phyloP scores from a whole-genome alignment of 2,888 invertebrate genomes.

The Ptychoptera albimana region DNA sequence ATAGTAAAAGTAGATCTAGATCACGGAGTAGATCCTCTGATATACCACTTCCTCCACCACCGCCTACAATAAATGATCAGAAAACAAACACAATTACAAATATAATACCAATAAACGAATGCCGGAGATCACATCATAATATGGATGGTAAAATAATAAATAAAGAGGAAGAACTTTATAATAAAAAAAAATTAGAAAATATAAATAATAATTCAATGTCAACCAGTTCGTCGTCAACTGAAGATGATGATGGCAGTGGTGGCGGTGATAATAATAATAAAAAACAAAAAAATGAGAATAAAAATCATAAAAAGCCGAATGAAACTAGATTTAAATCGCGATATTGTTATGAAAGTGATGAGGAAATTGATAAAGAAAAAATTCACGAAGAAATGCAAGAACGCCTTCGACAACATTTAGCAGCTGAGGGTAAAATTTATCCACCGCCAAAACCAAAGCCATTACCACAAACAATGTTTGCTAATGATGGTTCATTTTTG shows the following conservation, averaged over 20 bases:
- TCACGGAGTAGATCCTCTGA: background rate
- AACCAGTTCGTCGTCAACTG: no score
- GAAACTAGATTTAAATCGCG: background rate
- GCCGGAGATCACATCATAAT: background rate
- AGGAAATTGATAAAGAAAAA: constrained; percentile 27
- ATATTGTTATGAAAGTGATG: constrained; percentile 21
- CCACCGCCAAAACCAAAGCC: constrained; percentile 54
- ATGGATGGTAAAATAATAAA: no score
- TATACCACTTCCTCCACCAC: background rate
- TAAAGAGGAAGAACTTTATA: no score
- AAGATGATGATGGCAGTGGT: no score
- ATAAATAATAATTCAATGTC: no score
- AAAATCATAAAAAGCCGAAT: background rate
- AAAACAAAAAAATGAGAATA: background rate
- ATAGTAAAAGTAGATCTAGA: background rate
- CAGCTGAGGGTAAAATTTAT: constrained; percentile 30
- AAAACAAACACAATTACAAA: background rate
- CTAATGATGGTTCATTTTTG: constrained; percentile 77
- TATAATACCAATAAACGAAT: background rate
- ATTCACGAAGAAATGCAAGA: constrained; percentile 30
- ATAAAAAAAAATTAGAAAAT: no score
- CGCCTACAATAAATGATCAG: background rate
- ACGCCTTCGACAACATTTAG: constrained; percentile 24
- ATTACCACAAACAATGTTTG: constrained; percentile 29
- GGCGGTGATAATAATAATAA: background rate